Evolutionary conservation across 2,113 vertebrate species (phyloP).

Genomic region (Prietella phreatophila): DNA sequence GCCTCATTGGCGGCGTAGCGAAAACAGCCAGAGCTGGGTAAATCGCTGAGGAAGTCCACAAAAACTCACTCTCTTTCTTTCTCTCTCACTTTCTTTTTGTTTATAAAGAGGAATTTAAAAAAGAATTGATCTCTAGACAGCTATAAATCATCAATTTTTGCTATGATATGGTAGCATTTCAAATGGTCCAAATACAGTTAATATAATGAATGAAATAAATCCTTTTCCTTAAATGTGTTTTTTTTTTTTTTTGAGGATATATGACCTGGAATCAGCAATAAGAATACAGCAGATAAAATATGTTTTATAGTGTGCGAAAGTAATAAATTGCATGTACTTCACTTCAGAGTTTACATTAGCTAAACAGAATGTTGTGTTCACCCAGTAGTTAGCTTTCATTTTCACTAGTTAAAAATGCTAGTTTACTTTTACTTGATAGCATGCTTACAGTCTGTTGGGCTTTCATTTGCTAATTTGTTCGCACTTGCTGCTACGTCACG

Average conservation of each 20-base stretch:
- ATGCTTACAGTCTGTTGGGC: neutral
- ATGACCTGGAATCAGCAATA: neutral
- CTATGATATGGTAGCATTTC: neutral
- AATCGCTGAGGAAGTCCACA: constrained; percentile 43
- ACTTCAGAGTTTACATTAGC: neutral
- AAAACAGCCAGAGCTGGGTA: constrained; percentile 42
- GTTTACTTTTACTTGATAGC: neutral
- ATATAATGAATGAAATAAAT: constrained; percentile 25
- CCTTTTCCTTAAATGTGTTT: constrained; percentile 27
- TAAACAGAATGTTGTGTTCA: neutral
- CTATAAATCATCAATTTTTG: neutral
- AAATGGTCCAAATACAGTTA: neutral
- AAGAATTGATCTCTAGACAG: constrained; percentile 34
- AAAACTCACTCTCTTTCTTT: neutral
- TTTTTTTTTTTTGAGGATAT: neutral
- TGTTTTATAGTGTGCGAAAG: neutral
- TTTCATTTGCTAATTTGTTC: neutral
- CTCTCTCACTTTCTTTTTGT: constrained; percentile 19
- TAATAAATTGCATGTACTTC: neutral
- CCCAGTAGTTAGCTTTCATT: neutral
- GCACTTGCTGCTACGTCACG: no score
- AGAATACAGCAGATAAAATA: neutral
- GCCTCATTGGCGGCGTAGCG: constrained; percentile 53
- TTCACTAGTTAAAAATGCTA: neutral
- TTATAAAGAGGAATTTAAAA: neutral